A percentile compares a stretch with the other conserved stretches of the same genome.
Conservation (phyloP, 2,113 vertebrate genomes). For the Mesembrinibis cayennensis region DNA sequence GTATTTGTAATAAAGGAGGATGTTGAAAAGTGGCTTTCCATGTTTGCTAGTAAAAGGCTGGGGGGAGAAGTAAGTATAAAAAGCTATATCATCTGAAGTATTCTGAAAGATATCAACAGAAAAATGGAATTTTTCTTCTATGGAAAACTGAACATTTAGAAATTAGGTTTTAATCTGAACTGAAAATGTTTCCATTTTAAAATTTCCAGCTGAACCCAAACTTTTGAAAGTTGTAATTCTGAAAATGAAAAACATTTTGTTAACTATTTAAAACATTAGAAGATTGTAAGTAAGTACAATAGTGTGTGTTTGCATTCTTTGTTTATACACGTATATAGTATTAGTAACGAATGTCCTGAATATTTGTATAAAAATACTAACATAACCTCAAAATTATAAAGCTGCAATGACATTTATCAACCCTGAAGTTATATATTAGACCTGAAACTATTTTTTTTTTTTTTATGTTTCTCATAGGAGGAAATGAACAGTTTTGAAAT, state of each 20-base stretch:
- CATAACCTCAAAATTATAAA: background rate
- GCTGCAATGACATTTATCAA: background rate
- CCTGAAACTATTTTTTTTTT: background rate
- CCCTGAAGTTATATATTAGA: background rate
- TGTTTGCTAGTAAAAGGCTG: background rate
- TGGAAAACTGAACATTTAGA: background rate
- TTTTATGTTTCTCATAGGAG: background rate
- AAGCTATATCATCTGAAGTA: background rate
- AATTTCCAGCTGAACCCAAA: background rate
- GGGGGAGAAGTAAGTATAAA: background rate
- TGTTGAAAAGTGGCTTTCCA: background rate
- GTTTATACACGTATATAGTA: background rate
- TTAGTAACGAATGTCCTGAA: background rate
- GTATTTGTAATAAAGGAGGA: background rate
- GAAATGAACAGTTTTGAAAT: background rate
- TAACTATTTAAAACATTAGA: background rate
- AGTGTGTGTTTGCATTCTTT: background rate
- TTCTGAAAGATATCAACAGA: background rate
- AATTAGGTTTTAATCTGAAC: background rate
- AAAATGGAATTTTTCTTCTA: background rate
- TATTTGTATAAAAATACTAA: background rate
- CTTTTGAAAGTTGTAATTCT: background rate
- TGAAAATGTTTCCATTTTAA: background rate
- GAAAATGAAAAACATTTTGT: background rate
- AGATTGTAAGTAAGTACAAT: background rate